Base-by-base conservation (phyloP, 2,888 invertebrate species). In the Teleiodes luculella region DNA sequence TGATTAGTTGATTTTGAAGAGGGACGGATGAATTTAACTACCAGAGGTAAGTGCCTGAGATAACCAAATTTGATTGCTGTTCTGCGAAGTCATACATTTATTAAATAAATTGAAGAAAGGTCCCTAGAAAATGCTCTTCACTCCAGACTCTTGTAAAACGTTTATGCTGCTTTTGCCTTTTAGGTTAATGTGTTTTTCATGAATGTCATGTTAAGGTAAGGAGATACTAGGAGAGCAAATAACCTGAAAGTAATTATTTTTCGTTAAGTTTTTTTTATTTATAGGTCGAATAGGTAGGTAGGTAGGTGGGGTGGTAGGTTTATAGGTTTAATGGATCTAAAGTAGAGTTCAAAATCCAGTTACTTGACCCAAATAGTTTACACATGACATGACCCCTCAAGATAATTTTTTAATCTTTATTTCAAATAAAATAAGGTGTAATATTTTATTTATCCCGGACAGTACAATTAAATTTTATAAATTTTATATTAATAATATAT, bases 21-120 rank as follows among this genome's bases (percentile, higher is more conserved):
- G 83, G 80, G 71, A 80, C 87, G 87, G 74, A 89, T 89, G 89
- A 89, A 89, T 89, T 80, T 89, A 82, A 88, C 87, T 76, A 89
- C 89, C 65, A 89, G 80, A 65, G 86, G 89, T 89, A 69, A 85
- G 86, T 77, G 45, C 54, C 55, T 18, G 16, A 16, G 8, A 13
- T 14, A 45, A 13, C 20, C 5, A 20, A 28, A 24, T n/a, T 28
- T n/a, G 6, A 43, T 43, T 28, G n/a, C 24, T 13, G 24, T 24
- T 24, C 24, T 43, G 43, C 43, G 43, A 43, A 43, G 7, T 43
- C 20, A 43, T 28, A 13, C 7, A 20, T 28, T 28, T 43, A 28
- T 10, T 18, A 16, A 16, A 37, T 2, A 20, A 11, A n/a, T 43
- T 20, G 4, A 16, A 43, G 20, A 43, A 43, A 24, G 28, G 43